These are phyloP conservation scores for Ceriagrion tenellum DNA, from an alignment of 2,888 invertebrate genomes.

Conservation along the genomic window DNA sequence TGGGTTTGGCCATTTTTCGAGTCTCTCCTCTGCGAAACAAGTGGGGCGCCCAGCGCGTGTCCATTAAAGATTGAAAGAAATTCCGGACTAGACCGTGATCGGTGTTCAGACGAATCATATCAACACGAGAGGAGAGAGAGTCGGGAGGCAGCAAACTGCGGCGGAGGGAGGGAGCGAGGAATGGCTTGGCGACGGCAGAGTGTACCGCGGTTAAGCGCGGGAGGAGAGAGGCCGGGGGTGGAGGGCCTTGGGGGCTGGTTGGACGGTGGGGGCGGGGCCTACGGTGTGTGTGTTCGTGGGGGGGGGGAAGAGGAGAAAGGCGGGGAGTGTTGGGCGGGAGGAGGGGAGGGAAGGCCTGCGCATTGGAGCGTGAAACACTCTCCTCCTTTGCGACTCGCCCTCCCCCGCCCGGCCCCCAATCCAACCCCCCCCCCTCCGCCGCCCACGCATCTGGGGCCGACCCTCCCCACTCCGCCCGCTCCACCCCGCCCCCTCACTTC, in stretches of 20 bases:
- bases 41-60: not conserved
- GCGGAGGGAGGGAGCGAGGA: not conserved
- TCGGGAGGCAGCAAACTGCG: not conserved
- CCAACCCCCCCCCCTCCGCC: not conserved
- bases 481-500: not conserved
- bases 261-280: not conserved
- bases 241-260: not conserved
- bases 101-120: not conserved
- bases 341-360: conserved; percentile 62
- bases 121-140: not conserved
- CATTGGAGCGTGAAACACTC: conserved; percentile 58
- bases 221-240: not conserved
- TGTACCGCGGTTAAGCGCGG: not conserved
- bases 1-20: not conserved
- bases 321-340: conserved; percentile 48
- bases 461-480: not conserved
- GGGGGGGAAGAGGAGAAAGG: not conserved
- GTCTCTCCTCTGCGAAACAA: not conserved
- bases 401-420: not conserved
- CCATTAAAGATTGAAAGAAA: not conserved
- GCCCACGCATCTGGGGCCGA: not conserved
- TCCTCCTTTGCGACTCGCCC: not conserved
- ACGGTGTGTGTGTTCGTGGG: not conserved
- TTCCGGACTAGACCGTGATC: not conserved
- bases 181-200: conserved; percentile 47